phyloP scores from a whole-genome alignment of 2,797 vertebrate genomes.

The Danio aesculapii region DNA sequence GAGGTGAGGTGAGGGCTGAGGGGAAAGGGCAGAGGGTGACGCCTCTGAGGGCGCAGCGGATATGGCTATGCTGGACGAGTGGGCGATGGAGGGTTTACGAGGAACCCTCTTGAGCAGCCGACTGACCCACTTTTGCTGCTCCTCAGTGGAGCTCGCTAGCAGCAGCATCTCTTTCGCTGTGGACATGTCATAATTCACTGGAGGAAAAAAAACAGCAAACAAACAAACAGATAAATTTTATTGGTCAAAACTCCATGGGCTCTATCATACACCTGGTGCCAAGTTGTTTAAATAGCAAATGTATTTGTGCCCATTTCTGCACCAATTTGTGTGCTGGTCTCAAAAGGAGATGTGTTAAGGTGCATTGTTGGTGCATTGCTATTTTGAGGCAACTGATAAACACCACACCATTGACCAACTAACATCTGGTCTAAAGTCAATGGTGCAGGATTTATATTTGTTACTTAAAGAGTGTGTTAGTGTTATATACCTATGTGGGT shows the following conservation, averaged over 20 bases:
- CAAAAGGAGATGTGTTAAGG: too few relatives aligned
- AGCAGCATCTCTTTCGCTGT: conserved; percentile 95
- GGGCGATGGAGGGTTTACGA: conserved; percentile 83
- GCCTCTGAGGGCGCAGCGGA: conserved; percentile 43
- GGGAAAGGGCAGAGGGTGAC: conserved; percentile 47
- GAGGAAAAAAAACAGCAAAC: conserved; percentile 30
- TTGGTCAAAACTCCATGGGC: neutral
- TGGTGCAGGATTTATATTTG: too few relatives aligned
- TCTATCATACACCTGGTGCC: too few relatives aligned
- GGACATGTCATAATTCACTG: conserved; percentile 96
- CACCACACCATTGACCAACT: too few relatives aligned
- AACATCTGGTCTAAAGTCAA: too few relatives aligned
- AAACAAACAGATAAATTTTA: neutral
- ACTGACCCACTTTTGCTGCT: conserved; percentile 95
- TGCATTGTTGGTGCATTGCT: too few relatives aligned
- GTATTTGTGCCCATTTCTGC: too few relatives aligned
- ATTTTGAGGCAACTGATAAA: too few relatives aligned
- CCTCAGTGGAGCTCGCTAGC: conserved; percentile 88
- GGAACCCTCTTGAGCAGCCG: conserved; percentile 95
- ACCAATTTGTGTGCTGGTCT: too few relatives aligned
- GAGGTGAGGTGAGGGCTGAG: conserved; percentile 63
- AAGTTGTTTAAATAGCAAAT: too few relatives aligned
- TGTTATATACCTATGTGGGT: too few relatives aligned
- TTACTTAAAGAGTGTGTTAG: too few relatives aligned
- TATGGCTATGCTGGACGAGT: conserved; percentile 51